Evolutionary conservation across 1,140 invertebrate genomes (phyloP), one percentile per base, ranked within the genome.

Genomic region (Drosophila subpulchrella): DNA sequence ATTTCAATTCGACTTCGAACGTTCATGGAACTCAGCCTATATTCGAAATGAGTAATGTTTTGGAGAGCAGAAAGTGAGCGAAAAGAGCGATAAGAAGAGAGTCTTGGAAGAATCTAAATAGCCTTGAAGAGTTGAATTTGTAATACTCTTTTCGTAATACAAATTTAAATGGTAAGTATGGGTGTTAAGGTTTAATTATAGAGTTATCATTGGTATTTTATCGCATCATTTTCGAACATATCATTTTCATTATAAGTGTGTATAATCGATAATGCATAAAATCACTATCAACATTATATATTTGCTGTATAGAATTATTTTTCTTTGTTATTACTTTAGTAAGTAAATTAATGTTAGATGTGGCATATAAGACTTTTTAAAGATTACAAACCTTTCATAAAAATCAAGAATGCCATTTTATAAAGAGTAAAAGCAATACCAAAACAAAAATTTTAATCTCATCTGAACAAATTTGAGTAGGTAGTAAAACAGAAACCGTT

Each of bases 31-130:
- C 17, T 20, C 42, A n/a, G n/a, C 8, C n/a, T 44, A 36, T 47
- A 38, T 27, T 48, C 38, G 27, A 38, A 48, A 46, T 36, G 32
- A 15, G 20, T 5, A 67, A 12, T 63, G 8, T 24, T 20, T 10
- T 53, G 8, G 3, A 11, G 10, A 7, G n/a, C 30, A 24, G 34
- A 48, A 41, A 12, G 13, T n/a, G 20, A 46, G 41, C 11, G n/a
- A 8, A 47, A 30, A 32, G 34, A 44, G 60, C 32, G 60, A 65
- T 65, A 68, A 44, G 1, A 62, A 10, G n/a, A 53, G 38, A 36
- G 32, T 11, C 1, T 15, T 13, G 10, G 27, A 5, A 41, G 3
- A 2, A 3, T 20, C 20, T 20, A 20, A 32, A 10, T 51, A 0
- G 4, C 2, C 2, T 47, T 6, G 10, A 3, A 1, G 7, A 15